Evolutionary conservation across 2,113 vertebrate species (phyloP).

Genomic region (Trochalopteron elliotii): DNA sequence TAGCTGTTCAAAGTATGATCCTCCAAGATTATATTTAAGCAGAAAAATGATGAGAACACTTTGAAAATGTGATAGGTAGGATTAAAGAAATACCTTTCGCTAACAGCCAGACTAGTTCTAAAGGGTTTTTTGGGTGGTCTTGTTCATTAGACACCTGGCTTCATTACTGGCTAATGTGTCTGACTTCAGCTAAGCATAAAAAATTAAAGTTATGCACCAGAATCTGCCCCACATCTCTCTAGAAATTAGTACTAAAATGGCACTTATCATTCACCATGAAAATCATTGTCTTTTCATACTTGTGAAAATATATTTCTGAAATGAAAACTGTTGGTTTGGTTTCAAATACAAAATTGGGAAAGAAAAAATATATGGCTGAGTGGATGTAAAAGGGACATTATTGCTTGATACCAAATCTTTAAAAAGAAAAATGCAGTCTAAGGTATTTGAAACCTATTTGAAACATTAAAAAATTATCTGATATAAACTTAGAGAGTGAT

Average conservation of each 20-base stretch:
- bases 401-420: rapidly evolving
- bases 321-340: neutral
- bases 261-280: neutral
- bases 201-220: neutral
- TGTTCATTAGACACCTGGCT: neutral
- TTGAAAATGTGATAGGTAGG: neutral
- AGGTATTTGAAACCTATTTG: neutral
- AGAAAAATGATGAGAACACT: constrained; percentile 3
- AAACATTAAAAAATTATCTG: neutral
- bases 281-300: neutral
- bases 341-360: neutral
- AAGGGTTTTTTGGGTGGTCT: neutral
- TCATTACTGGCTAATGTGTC: neutral
- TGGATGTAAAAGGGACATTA: neutral
- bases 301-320: neutral
- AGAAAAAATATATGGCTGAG: neutral
- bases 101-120: neutral
- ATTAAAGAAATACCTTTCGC: neutral
- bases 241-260: neutral
- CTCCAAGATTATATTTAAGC: neutral
- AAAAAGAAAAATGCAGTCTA: neutral
- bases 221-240: neutral
- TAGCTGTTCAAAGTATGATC: neutral
- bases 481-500: neutral
- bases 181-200: neutral